phyloP scores from a whole-genome alignment of 2,797 vertebrate species.

The Coendou prehensilis region DNA sequence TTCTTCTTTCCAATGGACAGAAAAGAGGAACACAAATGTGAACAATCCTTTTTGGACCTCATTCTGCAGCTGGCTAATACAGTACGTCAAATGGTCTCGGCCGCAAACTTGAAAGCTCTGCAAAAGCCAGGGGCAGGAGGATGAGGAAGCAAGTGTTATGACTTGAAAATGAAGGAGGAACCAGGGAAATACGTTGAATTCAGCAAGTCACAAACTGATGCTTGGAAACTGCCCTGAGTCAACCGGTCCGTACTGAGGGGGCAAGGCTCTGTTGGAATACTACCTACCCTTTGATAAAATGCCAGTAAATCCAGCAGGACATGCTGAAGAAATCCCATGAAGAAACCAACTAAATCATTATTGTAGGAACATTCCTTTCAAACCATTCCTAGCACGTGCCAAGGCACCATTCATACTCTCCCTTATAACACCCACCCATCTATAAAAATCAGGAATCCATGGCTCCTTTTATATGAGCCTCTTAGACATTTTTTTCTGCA shows the following conservation, averaged over 20 bases:
- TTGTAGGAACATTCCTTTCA: not conserved
- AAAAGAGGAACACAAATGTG: conserved; percentile 71
- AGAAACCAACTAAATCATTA: not conserved
- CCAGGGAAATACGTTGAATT: not conserved
- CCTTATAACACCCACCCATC: not conserved
- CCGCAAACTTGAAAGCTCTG: not conserved
- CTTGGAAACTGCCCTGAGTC: not conserved
- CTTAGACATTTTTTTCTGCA: not conserved
- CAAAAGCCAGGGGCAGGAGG: not conserved
- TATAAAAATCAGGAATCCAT: not conserved
- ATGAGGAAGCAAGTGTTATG: not conserved
- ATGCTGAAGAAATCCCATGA: not conserved
- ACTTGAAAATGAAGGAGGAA: not conserved
- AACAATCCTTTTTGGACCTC: conserved; percentile 23
- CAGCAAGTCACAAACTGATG: not conserved
- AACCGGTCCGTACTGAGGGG: not conserved
- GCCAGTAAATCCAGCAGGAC: not conserved
- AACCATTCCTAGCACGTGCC: not conserved
- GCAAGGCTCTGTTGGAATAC: not conserved
- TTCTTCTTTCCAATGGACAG: conserved; percentile 45
- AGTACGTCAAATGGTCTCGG: conserved; percentile 77
- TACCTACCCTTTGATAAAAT: not conserved
- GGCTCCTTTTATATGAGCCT: not conserved
- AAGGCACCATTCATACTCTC: not conserved
- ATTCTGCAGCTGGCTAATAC: conserved; percentile 69